Conservation (phyloP, 2,888 invertebrate genomes). For the Drosophila nigricruria region DNA sequence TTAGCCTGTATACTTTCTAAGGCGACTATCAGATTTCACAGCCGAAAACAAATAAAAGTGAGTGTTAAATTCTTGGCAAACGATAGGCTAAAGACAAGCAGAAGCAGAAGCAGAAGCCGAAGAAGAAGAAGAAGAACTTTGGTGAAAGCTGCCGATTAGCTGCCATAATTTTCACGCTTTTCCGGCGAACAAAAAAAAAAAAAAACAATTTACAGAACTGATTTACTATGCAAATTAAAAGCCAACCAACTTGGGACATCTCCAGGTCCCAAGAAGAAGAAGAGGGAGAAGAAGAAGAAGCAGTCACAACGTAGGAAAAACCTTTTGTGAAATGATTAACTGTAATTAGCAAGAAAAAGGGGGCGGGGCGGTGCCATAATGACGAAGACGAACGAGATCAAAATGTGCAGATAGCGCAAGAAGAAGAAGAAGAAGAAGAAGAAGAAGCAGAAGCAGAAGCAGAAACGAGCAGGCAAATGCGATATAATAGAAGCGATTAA, state of each 20-base stretch:
- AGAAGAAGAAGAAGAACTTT: conserved; percentile 27
- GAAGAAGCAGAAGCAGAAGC: conserved; percentile 1
- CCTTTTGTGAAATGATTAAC: conserved; percentile 65
- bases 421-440: background rate
- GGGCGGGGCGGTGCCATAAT: conserved; percentile 38
- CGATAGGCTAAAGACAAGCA: conserved; percentile 56
- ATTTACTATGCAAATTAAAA: conserved; percentile 80
- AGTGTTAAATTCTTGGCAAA: conserved; percentile 74
- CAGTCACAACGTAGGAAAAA: conserved; percentile 46
- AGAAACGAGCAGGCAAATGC: conserved; percentile 53
- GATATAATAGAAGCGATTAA: conserved; percentile 80
- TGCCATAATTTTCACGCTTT: conserved; percentile 79
- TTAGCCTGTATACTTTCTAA: conserved; percentile 62
- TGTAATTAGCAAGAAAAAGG: conserved; percentile 67
- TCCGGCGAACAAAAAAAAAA: conserved; percentile 54
- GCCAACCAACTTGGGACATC: conserved; percentile 32
- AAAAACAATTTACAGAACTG: conserved; percentile 57
- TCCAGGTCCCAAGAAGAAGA: background rate
- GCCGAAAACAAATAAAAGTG: conserved; percentile 32
- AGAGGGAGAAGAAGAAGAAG: background rate
- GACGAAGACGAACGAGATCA: conserved; percentile 60
- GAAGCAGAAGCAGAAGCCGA: background rate
- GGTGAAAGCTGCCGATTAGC: conserved; percentile 73
- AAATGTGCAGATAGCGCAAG: conserved; percentile 55
- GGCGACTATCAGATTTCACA: conserved; percentile 66